These are phyloP conservation scores for Pediacus dermestoides DNA, from an alignment of 2,888 invertebrate genomes.

Conservation along the genomic window DNA sequence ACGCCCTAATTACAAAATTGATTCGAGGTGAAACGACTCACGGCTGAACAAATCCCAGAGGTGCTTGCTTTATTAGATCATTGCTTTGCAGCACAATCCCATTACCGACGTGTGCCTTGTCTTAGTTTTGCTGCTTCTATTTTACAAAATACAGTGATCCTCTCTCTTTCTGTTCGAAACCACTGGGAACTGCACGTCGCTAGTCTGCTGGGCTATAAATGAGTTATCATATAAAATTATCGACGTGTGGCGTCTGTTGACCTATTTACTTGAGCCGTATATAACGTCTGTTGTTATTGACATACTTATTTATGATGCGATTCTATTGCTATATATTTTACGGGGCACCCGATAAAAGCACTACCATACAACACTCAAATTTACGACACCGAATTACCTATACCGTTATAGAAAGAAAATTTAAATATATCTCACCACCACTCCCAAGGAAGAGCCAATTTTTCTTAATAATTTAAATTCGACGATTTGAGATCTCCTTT, in stretches of 20 bases:
- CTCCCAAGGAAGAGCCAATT: no score
- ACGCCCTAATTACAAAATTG: slow-evolving; percentile 45
- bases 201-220: background rate
- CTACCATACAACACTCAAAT: no score
- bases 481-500: no score
- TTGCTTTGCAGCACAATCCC: slow-evolving; percentile 45
- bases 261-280: slow-evolving; percentile 3
- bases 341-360: no score
- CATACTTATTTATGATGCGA: slow-evolving; percentile 4
- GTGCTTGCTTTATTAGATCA: slow-evolving; percentile 45
- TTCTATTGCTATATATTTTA: slow-evolving; percentile 3
- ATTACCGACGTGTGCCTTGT: slow-evolving; percentile 34
- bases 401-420: no score
- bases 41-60: slow-evolving; percentile 42
- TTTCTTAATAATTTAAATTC: no score
- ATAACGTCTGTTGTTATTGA: slow-evolving; percentile 2
- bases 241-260: background rate
- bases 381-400: no score
- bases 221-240: slow-evolving; percentile 5
- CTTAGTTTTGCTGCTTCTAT: background rate
- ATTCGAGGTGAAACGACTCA: slow-evolving; percentile 46
- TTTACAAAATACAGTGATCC: background rate
- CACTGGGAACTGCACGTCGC: slow-evolving; percentile 1
- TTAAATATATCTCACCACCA: no score
- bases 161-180: background rate